Base-by-base conservation (phyloP, 2,113 vertebrate genomes). In the Formicarius rufipectus region DNA sequence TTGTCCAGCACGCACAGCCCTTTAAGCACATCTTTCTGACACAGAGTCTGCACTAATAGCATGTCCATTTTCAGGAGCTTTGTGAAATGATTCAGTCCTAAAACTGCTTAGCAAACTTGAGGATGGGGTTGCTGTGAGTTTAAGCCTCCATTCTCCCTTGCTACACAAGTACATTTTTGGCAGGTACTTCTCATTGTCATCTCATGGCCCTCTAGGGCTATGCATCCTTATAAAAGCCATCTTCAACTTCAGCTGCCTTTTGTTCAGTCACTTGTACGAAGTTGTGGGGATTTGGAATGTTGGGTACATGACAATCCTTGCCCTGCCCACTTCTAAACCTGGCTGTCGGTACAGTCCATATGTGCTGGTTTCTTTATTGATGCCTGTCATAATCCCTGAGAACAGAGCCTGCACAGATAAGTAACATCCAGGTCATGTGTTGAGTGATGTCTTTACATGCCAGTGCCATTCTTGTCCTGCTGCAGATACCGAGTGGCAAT, bases 401-500 rank as follows among this genome's bases (percentile, higher is more conserved):
- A 74, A 15, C 55, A 42, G 79, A 64, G 60, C 7, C 64, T 69
- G 74, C 67, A 5, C 27, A 50, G 62, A 52, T 21, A 22, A 12
- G 24, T 62, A 40, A 35, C 45, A 47, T 5, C 4, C 69, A 63
- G 77, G 31, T 30, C 8, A 2, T 31, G 10, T 49, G 49, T 66
- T 25, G 45, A 66, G 73, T 7, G 47, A 33, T 60, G 66, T 40
- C 58, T 62, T 33, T 81, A 59, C 94, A 82, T 55, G 74, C 55
- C 35, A 2, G 4, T 49, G 68, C 85, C 79, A 7, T 7, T 87
- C 84, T 81, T 92, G 31, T 96, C 83, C 79, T 62, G 72, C 85
- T 67, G n/a, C 94, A 99, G 99, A 99, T 99, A 97, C 98, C 98
- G 97, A 99, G 98, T 98, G 99, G 98, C 98, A 98, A 97, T 98